Conservation (phyloP, 2,888 invertebrate species). For the Stenoptilia bipunctidactyla region DNA sequence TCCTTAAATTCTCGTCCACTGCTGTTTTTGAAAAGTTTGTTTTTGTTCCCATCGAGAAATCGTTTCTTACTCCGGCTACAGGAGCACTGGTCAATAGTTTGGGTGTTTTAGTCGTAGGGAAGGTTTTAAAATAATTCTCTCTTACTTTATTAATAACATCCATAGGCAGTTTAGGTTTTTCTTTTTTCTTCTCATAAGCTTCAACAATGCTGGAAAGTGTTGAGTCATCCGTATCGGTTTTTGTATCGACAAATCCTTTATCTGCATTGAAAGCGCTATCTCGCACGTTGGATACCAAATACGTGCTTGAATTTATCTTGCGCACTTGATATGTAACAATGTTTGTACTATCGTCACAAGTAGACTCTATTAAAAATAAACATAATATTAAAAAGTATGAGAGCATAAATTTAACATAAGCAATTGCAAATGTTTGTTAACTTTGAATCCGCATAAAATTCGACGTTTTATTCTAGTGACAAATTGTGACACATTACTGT, state of each 20-base stretch:
- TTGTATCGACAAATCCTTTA: slow-evolving; percentile 8
- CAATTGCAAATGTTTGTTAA: not conserved
- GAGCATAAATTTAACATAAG: slow-evolving; percentile 4
- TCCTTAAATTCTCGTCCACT: slow-evolving; percentile 24
- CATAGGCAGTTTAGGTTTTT: slow-evolving; percentile 13
- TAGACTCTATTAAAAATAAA: slow-evolving; percentile 30
- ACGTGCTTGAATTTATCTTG: slow-evolving; percentile 41
- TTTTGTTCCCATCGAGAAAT: too few species aligned
- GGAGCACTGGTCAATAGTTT: too few species aligned
- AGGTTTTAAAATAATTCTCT: slow-evolving; percentile 39
- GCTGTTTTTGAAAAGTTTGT: too few species aligned
- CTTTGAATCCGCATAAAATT: not conserved
- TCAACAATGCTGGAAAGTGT: slow-evolving; percentile 7
- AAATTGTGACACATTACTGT: too few species aligned
- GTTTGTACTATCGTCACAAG: slow-evolving; percentile 28
- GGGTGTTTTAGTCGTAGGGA: slow-evolving; percentile 17
- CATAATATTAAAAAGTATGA: slow-evolving; percentile 14
- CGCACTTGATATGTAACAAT: slow-evolving; percentile 47
- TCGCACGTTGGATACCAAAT: slow-evolving; percentile 40
- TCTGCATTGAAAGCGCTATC: slow-evolving; percentile 26
- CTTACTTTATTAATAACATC: slow-evolving; percentile 38
- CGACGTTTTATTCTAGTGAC: not conserved
- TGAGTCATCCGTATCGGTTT: not conserved
- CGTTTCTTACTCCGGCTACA: too few species aligned
- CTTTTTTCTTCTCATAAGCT: slow-evolving; percentile 7